Base-by-base conservation (phyloP, 2,888 invertebrate species). In the Eristalis arbustorum region DNA sequence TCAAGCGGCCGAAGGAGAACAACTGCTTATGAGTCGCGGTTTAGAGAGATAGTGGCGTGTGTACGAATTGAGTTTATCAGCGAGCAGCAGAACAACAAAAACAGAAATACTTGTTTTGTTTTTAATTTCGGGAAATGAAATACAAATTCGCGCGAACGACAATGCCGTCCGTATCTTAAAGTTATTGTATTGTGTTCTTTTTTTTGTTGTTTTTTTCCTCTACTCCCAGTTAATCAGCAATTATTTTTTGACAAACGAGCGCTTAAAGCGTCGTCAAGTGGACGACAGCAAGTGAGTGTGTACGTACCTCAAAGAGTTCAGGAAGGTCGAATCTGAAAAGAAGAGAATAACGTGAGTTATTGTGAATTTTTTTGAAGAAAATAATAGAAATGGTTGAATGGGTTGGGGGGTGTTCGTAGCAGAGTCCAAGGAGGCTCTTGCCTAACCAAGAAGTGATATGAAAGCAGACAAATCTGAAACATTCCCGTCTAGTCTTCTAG, bases 1-100 rank as follows among this genome's bases (percentile, higher is more conserved):
- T 76, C 76, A 49, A 13, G 31, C 13, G 14, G 28, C 64, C 40
- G 28, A 40, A 66, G 37, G 28, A 37, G 57, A 59, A 75, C 40
- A 40, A 18, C 57, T 3, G 56, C 40, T 23, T 25, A 10, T 8
- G 37, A 25, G n/a, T 56, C 23, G 63, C 49, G 62, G 34, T 31
- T 49, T 31, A 10, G 18, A 62, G 13, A 71, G 13, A 22, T 59
- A 57, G 34, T 66, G 18, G 40, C 57, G 61, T 49, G 61, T 49
- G 49, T 49, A 22, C 61, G 18, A 49, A 67, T 42, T 23, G 14
- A 61, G 67, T 68, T 75, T 75, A 75, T 75, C 74, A 75, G 31
- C 42, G 23, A 34, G 23, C 49, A 42, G 23, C 40, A 1, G 25
- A 25, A 25, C 25, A 25, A 25, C 25, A 42, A n/a, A 8, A 18